A percentile compares a stretch with the other conserved stretches of the same genome.
phyloP scores from a whole-genome alignment of 2,888 invertebrate species.

The Omphaloscelis lunosa region DNA sequence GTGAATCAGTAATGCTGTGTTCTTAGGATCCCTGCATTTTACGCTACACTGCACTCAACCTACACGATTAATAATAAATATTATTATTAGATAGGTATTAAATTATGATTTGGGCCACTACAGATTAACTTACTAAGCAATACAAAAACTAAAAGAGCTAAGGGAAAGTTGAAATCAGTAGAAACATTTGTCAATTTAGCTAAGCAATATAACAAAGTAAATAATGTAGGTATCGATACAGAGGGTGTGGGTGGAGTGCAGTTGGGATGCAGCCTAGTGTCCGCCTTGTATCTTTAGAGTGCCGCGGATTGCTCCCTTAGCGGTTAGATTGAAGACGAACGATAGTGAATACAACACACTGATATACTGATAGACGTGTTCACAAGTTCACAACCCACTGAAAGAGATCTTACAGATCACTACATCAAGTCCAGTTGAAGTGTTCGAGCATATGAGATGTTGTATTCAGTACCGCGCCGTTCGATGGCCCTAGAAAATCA shows the following conservation, averaged over 20 bases:
- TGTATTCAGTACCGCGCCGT: constrained; percentile 82
- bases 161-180: constrained; percentile 14
- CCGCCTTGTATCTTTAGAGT: constrained; percentile 88
- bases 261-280: constrained; percentile 83
- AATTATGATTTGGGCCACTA: constrained; percentile 41
- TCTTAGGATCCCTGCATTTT: constrained; percentile 83
- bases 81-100: constrained; percentile 30
- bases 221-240: constrained; percentile 36
- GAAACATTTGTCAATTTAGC: constrained; percentile 49
- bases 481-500: constrained; percentile 87
- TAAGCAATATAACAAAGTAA: constrained; percentile 44
- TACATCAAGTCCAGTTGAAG: background rate
- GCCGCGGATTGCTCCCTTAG: constrained; percentile 87
- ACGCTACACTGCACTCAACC: constrained; percentile 80
- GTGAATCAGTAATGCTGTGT: constrained; percentile 87
- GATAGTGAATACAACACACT: constrained; percentile 81
- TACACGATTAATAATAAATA: constrained; percentile 43
- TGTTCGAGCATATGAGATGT: constrained; percentile 62
- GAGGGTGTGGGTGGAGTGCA: constrained; percentile 73
- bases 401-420: constrained; percentile 5
- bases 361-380: constrained; percentile 17
- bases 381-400: constrained; percentile 5
- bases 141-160: constrained; percentile 17
- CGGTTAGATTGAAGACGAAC: constrained; percentile 83
- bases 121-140: constrained; percentile 19